phyloP scores from a whole-genome alignment of 2,888 invertebrate genomes.

The Argyresthia goedartella region DNA sequence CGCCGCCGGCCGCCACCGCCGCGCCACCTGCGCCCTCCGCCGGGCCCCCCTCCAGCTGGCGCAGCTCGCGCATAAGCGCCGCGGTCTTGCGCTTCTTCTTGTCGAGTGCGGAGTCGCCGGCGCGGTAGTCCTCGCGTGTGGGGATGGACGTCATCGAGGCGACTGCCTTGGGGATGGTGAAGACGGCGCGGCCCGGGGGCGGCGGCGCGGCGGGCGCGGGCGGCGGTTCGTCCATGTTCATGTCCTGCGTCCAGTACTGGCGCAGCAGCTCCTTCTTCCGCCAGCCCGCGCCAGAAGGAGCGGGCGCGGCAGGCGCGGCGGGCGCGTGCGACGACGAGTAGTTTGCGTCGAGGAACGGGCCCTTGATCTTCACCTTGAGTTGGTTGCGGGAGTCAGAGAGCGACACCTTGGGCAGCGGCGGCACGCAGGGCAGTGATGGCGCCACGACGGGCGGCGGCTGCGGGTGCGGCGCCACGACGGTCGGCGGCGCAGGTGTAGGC shows the following conservation, averaged over 20 bases:
- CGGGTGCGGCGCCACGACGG: slow-evolving; percentile 1
- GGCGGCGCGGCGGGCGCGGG: slow-evolving; percentile 72
- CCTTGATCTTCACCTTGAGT: slow-evolving; percentile 91
- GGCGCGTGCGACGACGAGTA: slow-evolving; percentile 76
- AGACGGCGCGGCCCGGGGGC: slow-evolving; percentile 76
- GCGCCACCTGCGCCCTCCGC: too few relatives aligned
- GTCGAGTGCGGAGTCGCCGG: slow-evolving; percentile 76
- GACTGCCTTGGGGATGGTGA: slow-evolving; percentile 89
- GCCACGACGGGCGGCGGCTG: too few relatives aligned
- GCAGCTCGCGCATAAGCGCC: slow-evolving; percentile 73
- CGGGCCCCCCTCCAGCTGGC: slow-evolving; percentile 71
- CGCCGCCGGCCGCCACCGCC: slow-evolving; percentile 15
- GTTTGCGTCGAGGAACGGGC: slow-evolving; percentile 83
- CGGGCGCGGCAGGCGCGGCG: slow-evolving; percentile 70
- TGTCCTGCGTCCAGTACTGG: slow-evolving; percentile 85
- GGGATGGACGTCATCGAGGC: slow-evolving; percentile 91
- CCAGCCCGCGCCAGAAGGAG: slow-evolving; percentile 62
- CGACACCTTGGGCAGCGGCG: slow-evolving; percentile 80
- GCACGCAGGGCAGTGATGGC: too few relatives aligned
- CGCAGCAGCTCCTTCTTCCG: slow-evolving; percentile 89
- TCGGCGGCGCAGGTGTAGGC: slow-evolving; percentile 10
- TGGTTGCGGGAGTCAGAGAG: slow-evolving; percentile 87
- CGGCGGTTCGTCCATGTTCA: slow-evolving; percentile 85
- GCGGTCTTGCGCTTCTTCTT: slow-evolving; percentile 77
- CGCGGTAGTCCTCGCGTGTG: slow-evolving; percentile 86